Evolutionary conservation across 2,797 vertebrate species (phyloP).

Genomic region (Avahi laniger): DNA sequence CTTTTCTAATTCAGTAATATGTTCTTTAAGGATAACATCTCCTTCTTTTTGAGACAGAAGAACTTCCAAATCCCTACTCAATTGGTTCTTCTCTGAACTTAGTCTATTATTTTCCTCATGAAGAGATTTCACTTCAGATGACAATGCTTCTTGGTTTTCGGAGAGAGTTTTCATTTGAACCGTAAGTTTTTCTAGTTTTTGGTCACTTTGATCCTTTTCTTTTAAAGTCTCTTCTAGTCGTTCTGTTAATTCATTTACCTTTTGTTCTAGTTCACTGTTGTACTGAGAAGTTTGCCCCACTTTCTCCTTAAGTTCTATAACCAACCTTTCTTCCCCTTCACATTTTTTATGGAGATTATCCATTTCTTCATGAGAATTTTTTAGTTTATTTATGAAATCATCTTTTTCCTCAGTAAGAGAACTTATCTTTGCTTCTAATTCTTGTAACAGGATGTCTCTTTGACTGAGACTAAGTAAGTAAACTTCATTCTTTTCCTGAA

Average conservation of each 20-base stretch:
- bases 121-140: slow-evolving; percentile 78
- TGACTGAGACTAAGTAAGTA: slow-evolving; percentile 83
- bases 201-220: slow-evolving; percentile 77
- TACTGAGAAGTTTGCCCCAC: slow-evolving; percentile 79
- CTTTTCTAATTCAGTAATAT: slow-evolving; percentile 81
- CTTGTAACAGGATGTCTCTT: slow-evolving; percentile 85
- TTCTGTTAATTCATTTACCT: slow-evolving; percentile 83
- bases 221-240: slow-evolving; percentile 78
- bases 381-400: slow-evolving; percentile 80
- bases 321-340: slow-evolving; percentile 76
- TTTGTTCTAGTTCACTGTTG: slow-evolving; percentile 84
- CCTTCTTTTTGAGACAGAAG: slow-evolving; percentile 76
- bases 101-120: slow-evolving; percentile 84
- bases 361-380: slow-evolving; percentile 79
- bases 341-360: slow-evolving; percentile 80
- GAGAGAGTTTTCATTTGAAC: slow-evolving; percentile 82
- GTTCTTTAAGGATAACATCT: slow-evolving; percentile 74
- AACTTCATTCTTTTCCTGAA: slow-evolving; percentile 87
- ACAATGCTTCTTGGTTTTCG: slow-evolving; percentile 83
- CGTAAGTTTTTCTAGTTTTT: slow-evolving; percentile 80
- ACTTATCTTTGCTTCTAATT: slow-evolving; percentile 84
- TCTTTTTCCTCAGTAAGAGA: slow-evolving; percentile 84
- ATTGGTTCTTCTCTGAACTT: slow-evolving; percentile 78
- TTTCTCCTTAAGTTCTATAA: slow-evolving; percentile 82
- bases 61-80: slow-evolving; percentile 75